phyloP scores from a whole-genome alignment of 2,797 vertebrate species.

The Ctenochaetus hawaiiensis region DNA sequence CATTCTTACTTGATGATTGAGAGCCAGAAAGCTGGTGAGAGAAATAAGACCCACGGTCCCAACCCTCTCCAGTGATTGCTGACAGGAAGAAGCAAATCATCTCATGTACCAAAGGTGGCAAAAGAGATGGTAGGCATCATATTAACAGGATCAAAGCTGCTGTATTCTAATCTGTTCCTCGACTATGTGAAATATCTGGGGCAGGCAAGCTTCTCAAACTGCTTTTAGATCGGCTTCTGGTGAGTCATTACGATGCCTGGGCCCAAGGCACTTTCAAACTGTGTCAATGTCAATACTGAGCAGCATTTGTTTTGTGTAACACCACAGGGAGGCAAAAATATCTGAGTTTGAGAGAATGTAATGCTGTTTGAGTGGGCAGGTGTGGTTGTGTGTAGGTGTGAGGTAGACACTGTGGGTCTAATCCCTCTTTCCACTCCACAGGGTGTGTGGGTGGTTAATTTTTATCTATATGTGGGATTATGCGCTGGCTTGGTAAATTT shows the following conservation, averaged over 20 bases:
- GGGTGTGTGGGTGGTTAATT: slow-evolving; percentile 49
- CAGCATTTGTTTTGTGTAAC: slow-evolving; percentile 60
- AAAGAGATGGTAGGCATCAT: slow-evolving; percentile 48
- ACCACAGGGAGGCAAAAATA: slow-evolving; percentile 46
- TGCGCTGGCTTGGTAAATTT: slow-evolving; percentile 56
- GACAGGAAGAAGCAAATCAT: slow-evolving; percentile 54
- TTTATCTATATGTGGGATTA: slow-evolving; percentile 54
- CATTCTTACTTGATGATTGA: slow-evolving; percentile 1
- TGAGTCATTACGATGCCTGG: slow-evolving; percentile 63
- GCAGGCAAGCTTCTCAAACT: slow-evolving; percentile 53
- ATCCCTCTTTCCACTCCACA: slow-evolving; percentile 56
- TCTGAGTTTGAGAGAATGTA: slow-evolving; percentile 34
- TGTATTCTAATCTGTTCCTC: slow-evolving; percentile 65
- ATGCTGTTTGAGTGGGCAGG: slow-evolving; percentile 1
- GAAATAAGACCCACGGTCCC: not conserved
- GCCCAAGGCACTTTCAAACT: slow-evolving; percentile 47
- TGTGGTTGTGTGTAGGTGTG: slow-evolving; percentile 43
- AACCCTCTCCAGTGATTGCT: slow-evolving; percentile 38
- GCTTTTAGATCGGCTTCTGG: slow-evolving; percentile 55
- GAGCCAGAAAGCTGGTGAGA: slow-evolving; percentile 4
- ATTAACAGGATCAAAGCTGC: slow-evolving; percentile 73
- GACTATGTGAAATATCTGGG: slow-evolving; percentile 70
- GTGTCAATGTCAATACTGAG: slow-evolving; percentile 47
- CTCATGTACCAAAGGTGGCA: slow-evolving; percentile 49
- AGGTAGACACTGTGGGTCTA: slow-evolving; percentile 50